Evolutionary conservation across 2,888 invertebrate species (phyloP).

Genomic region (Eutolmus rufibarbis): DNA sequence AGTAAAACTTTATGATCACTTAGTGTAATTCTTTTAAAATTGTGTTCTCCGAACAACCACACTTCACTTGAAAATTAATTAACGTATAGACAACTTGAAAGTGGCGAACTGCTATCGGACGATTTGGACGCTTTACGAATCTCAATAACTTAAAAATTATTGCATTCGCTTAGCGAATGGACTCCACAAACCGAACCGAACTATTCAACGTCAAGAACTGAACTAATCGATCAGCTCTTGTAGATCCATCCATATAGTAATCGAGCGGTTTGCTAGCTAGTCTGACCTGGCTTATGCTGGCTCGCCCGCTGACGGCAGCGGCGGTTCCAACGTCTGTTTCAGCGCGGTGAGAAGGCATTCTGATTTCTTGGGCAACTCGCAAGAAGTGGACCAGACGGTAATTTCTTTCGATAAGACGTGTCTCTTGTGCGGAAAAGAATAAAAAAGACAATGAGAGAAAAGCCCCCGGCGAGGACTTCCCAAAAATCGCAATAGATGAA

Average conservation of each 20-base stretch:
- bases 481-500: neutral
- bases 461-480: neutral
- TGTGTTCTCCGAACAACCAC: neutral
- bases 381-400: constrained; percentile 23
- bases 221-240: constrained; percentile 55
- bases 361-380: constrained; percentile 28
- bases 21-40: neutral
- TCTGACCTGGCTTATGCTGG: constrained; percentile 46
- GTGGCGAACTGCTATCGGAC: neutral
- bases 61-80: neutral
- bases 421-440: neutral
- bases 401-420: constrained; percentile 8
- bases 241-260: constrained; percentile 46
- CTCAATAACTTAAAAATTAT: constrained; percentile 29
- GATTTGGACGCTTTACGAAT: constrained; percentile 4
- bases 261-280: constrained; percentile 41
- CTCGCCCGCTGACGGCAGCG: neutral
- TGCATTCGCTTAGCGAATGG: constrained; percentile 15
- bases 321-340: neutral
- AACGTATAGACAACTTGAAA: neutral
- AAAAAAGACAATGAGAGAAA: neutral
- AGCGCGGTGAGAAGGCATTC: constrained; percentile 30
- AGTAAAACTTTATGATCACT: neutral
- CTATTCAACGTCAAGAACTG: constrained; percentile 63
- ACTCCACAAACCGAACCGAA: constrained; percentile 56